phyloP scores from a whole-genome alignment of 2,888 invertebrate species.

The Hermaeophaga mercurialis region DNA sequence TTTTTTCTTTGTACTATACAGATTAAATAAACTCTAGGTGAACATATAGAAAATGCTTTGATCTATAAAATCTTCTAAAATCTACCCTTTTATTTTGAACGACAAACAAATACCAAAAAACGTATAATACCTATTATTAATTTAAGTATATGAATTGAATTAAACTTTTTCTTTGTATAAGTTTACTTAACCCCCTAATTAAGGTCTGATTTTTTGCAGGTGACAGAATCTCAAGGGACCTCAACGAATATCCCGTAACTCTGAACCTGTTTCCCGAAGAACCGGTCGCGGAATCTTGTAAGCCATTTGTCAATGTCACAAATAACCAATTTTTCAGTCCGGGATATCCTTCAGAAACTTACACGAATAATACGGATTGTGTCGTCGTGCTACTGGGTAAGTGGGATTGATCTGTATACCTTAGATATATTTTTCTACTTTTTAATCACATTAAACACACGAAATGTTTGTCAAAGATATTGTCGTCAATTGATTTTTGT shows the following conservation, averaged over 20 bases:
- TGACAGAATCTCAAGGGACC: conserved; percentile 39
- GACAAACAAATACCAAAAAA: too few relatives aligned
- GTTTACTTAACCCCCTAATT: conserved; percentile 16
- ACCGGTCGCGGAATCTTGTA: conserved; percentile 56
- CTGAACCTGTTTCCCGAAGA: conserved; percentile 41
- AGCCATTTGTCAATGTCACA: conserved; percentile 65
- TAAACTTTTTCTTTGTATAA: too few relatives aligned
- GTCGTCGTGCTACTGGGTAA: conserved; percentile 70
- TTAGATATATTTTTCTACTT: neutral
- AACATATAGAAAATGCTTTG: too few relatives aligned
- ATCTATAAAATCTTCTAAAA: too few relatives aligned
- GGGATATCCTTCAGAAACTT: conserved; percentile 61
- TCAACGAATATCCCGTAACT: conserved; percentile 10
- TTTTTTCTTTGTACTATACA: too few relatives aligned
- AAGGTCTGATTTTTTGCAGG: conserved; percentile 32
- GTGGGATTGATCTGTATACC: conserved; percentile 35
- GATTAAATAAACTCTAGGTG: too few relatives aligned
- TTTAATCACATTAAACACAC: neutral
- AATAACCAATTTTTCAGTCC: conserved; percentile 72
- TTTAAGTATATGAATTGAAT: too few relatives aligned
- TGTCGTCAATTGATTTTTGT: neutral
- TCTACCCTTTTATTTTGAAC: too few relatives aligned
- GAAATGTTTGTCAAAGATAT: neutral
- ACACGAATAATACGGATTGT: conserved; percentile 72
- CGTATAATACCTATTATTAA: too few relatives aligned